Base-by-base conservation (phyloP, 2,888 invertebrate species). In the Notodonta dromedarius region DNA sequence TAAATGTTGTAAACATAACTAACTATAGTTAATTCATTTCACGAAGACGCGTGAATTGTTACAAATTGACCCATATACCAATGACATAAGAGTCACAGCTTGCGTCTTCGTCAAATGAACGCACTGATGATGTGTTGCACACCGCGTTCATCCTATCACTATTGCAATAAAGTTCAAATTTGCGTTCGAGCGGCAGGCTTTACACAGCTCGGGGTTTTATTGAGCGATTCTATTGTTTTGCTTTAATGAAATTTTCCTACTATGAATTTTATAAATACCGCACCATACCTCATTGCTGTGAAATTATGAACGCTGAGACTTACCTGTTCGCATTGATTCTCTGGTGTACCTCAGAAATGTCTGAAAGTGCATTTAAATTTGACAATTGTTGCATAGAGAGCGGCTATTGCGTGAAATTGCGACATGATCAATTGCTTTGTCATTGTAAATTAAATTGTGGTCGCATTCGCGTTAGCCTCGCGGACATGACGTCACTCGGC, bases 201-300 rank as follows among this genome's bases (percentile, higher is more conserved):
- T 52, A 61, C 60, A 62, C 54, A 57, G 52, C 60, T 62, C 53
- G 53, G 59, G 61, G 57, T 32, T 56, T 8, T 58, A 39, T 60
- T 52, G 51, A 50, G n/a, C 56, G 62, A 58, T 56, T 69, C 55
- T 63, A 16, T 65, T 67, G 63, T 66, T 70, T 66, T 73, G 71
- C 64, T 66, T 67, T 63, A 60, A 71, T 65, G 11, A 44, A 44
- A 11, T 56, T 16, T 16, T 56, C 56, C 13, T 44, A 44, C 44
- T 44, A 57, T 53, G 12, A 56, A 67, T 66, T 70, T 58, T 76
- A 71, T 67, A 76, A 71, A 78, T 79, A 87, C 85, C 85, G 84
- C 80, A 80, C 77, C 84, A 82, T 86, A 88, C 87, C 87, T 88
- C 88, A 88, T 83, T 74, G 78, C 81, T 80, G 77, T 84, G 82